Base-by-base conservation (phyloP, 2,797 vertebrate species). In the Cheirogaleus major region DNA sequence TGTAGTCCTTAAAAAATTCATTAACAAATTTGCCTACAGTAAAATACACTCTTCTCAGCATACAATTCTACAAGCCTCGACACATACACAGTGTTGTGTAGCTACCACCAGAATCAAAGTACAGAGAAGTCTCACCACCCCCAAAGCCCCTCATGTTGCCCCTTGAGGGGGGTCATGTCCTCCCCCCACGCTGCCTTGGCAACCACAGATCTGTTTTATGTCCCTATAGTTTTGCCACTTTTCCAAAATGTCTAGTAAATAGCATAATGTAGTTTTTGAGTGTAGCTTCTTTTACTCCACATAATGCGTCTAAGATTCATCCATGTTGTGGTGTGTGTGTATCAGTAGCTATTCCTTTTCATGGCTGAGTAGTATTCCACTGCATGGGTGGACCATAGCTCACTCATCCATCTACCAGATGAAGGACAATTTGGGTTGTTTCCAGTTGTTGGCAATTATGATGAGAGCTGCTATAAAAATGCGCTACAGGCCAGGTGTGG, bases 351-450 rank as follows among this genome's bases (percentile, higher is more conserved):
- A 61, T 20, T 1, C 25, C 20, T 27, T 52, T 45, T 88, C 52
- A 1, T 2, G 2, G 67, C 14, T 0, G 18, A 11, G 4, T 35
- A 17, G 17, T 20, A 35, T 10, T 48, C 32, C 45, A 6, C 8
- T 0, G 0, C 0, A 1, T 27, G n/a, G 50, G 11, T 4, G 32
- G 38, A 12, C 6, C 13, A 0, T 43, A 7, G 41, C 17, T 69
- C 3, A 10, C 81, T 43, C 3, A 1, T 9, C n/a, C 52, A 22
- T 2, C 69, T 20, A 3, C 81, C 35, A 4, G 45, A 2, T 13
- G 50, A 43, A 48, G n/a, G n/a, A 14, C 27, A 0, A 55, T 30
- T 5, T 35, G 63, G 52, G 50, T 4, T 73, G 63, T 84, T 45
- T 43, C 55, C 72, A 72, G 38, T 38, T 30, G 41, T 27, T 30